A percentile compares a stretch with the other conserved stretches of the same genome.
phyloP scores from a whole-genome alignment of 2,797 vertebrate genomes.

The Melanotaenia trifasciata region DNA sequence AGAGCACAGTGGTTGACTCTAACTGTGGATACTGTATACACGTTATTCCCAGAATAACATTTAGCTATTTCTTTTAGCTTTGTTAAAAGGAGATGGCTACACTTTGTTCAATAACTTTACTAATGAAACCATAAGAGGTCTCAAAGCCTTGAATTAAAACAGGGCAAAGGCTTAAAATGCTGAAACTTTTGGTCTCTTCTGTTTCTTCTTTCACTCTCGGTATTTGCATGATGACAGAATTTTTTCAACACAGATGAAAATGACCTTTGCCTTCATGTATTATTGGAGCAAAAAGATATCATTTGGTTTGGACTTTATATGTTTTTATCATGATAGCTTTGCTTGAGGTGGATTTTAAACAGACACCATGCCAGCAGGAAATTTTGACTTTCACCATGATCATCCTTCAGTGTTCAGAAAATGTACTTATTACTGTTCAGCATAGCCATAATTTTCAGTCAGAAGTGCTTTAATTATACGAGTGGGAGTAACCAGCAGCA shows the following conservation, averaged over 20 bases:
- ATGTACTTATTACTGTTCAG: background rate
- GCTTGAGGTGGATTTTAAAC: background rate
- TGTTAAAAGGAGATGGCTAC: background rate
- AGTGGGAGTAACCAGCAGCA: slow-evolving; percentile 27
- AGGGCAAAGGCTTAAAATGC: background rate
- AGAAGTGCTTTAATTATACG: slow-evolving; percentile 10
- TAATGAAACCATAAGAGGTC: background rate
- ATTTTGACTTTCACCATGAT: background rate
- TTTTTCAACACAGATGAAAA: background rate
- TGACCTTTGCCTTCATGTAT: background rate
- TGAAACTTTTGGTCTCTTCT: background rate
- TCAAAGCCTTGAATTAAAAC: background rate
- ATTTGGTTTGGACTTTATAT: background rate
- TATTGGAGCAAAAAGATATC: background rate
- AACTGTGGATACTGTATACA: background rate
- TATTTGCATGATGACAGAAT: background rate
- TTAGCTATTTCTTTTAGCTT: background rate
- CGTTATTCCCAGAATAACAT: background rate
- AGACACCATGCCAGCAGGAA: background rate
- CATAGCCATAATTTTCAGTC: background rate
- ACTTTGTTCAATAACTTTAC: background rate
- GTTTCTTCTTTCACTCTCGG: background rate
- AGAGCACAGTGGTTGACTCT: background rate
- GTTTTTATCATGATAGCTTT: background rate
- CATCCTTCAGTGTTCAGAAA: too few species aligned